Percentiles rank a stretch among this genome's conserved stretches.
These are phyloP conservation scores for Scelioninae gen. 2 DNA, from an alignment of 2,888 invertebrate genomes.

Conservation along the genomic window DNA sequence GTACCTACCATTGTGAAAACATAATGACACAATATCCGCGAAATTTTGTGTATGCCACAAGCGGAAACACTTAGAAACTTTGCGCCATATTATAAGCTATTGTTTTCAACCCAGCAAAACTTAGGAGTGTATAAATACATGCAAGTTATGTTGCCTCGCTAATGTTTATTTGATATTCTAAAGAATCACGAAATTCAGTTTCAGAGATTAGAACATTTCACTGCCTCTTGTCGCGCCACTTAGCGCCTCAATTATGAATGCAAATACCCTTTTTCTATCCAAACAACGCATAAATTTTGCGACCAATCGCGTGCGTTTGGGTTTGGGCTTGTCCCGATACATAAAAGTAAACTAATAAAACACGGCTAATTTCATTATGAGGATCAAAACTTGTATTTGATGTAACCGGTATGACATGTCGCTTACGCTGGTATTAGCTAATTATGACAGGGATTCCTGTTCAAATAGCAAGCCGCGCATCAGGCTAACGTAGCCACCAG, in stretches of 20 bases:
- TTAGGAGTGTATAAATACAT: too few relatives aligned
- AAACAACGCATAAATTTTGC: too few relatives aligned
- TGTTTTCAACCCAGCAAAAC: slow-evolving; percentile 9
- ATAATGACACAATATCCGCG: slow-evolving; percentile 23
- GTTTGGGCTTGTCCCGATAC: too few relatives aligned
- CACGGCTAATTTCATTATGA: not conserved
- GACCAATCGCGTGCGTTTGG: not conserved
- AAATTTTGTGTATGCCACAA: slow-evolving; percentile 12
- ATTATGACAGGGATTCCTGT: slow-evolving; percentile 62
- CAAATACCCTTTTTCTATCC: too few relatives aligned
- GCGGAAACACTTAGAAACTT: slow-evolving; percentile 33
- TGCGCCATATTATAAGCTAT: slow-evolving; percentile 24
- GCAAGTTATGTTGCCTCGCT: too few relatives aligned
- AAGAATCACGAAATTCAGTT: too few relatives aligned
- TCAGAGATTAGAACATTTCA: too few relatives aligned
- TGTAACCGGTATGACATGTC: slow-evolving; percentile 47
- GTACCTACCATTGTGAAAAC: slow-evolving; percentile 19
- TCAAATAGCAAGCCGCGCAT: slow-evolving; percentile 61
- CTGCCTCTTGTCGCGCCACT: too few relatives aligned
- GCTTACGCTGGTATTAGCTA: slow-evolving; percentile 59
- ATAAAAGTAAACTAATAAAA: not conserved
- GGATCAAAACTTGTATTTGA: slow-evolving; percentile 30
- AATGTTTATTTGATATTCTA: too few relatives aligned
- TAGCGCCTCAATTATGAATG: too few relatives aligned
- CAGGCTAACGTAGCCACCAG: slow-evolving; percentile 54